Evolutionary conservation across 2,888 invertebrate species (phyloP), one percentile per base, ranked within the genome.

Genomic region (Lacanobia wlatinum): DNA sequence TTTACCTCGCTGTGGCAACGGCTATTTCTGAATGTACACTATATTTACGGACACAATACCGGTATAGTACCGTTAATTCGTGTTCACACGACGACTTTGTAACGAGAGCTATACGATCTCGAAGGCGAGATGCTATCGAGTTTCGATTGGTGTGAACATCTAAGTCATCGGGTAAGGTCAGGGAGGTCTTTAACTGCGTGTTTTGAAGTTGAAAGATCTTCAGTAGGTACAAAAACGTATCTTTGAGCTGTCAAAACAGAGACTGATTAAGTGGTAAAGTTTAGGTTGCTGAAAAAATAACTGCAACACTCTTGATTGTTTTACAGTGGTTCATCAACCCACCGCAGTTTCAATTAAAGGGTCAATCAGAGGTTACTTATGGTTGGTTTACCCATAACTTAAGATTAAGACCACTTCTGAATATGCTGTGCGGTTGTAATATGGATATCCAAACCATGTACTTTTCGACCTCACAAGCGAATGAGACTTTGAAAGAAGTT

Each of bases 1-100:
- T 94, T 95, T 94, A 93, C 94, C 92, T 94, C 94, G 92, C 88
- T 76, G 76, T 73, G 84, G 83, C 86, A 85, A 85, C 88, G 85
- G 92, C 91, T 93, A 93, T 92, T 92, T 92, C 90, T 90, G 91
- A 90, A 89, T 86, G 80, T 82, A 80, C 83, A 82, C 83, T 85
- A 81, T 90, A 87, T 87, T 85, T 82, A 81, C 78, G 76, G 76
- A 80, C 82, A 86, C 83, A 84, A 85, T 86, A 83, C 84, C 78
- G 77, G 82, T 84, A 69, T 68, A 73, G 82, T 85, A 88, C 90
- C 88, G 87, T 89, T 89, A 87, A 87, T 87, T 87, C 81, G 87
- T 82, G 83, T 87, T 82, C 84, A 83, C 83, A 72, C 85, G 78
- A 76, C 77, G 61, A 69, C 78, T 75, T 71, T 80, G 82, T 80